Percentiles rank a stretch among this genome's conserved stretches.
Evolutionary conservation across 2,797 vertebrate species (phyloP).

Genomic region (Malurus leucopterus): DNA sequence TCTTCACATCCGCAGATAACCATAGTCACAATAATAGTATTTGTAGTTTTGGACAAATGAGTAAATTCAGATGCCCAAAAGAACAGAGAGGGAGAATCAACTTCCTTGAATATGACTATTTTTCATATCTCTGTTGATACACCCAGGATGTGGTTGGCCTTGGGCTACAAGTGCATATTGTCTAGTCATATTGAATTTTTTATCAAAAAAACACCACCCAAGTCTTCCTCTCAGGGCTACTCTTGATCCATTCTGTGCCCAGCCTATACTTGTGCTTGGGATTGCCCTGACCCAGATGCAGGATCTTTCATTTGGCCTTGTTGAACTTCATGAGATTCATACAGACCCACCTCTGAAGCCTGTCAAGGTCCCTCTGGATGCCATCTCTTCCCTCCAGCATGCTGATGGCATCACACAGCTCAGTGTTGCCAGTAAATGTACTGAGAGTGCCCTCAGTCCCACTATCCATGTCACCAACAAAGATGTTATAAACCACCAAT

Average conservation of each 20-base stretch:
- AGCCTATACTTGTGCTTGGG: not conserved
- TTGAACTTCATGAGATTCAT: not conserved
- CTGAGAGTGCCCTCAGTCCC: not conserved
- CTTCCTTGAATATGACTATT: not conserved
- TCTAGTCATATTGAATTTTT: not conserved
- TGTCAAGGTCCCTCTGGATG: not conserved
- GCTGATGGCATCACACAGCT: not conserved
- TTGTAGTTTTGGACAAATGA: not conserved
- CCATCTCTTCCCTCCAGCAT: not conserved
- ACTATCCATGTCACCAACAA: not conserved
- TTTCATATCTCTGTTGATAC: not conserved
- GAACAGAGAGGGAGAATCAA: not conserved
- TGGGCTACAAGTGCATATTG: not conserved
- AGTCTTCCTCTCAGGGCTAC: not conserved
- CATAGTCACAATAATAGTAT: rapidly evolving
- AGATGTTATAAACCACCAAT: not conserved
- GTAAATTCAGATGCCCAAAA: not conserved
- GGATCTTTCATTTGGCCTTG: not conserved
- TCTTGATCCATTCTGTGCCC: not conserved
- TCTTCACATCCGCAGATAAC: not conserved
- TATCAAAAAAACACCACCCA: not conserved
- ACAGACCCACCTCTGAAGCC: not conserved
- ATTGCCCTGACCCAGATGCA: not conserved
- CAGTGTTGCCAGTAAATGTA: not conserved
- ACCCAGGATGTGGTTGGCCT: not conserved